These are phyloP conservation scores for Mimumesa dahlbomi DNA, from an alignment of 2,888 invertebrate species.

Conservation along the genomic window DNA sequence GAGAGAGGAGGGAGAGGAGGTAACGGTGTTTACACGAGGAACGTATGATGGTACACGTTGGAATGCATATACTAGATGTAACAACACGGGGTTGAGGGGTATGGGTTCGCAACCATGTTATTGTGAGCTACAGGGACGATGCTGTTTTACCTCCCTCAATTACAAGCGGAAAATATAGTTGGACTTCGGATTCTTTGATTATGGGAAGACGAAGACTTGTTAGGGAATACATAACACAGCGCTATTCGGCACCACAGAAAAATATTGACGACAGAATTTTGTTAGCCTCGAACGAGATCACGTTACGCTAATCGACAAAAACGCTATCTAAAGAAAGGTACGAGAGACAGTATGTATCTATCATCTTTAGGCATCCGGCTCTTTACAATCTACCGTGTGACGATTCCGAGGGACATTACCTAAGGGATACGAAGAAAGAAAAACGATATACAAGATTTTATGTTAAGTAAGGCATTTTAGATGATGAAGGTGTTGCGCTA, in stretches of 20 bases:
- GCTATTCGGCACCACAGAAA: background rate
- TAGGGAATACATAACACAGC: background rate
- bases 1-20: background rate
- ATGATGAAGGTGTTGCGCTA: slow-evolving; percentile 17
- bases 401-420: background rate
- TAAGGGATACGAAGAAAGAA: slow-evolving; percentile 1
- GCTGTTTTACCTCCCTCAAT: slow-evolving; percentile 16
- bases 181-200: slow-evolving; percentile 8
- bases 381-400: background rate
- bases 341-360: background rate
- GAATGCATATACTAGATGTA: slow-evolving; percentile 6
- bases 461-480: slow-evolving; percentile 23
- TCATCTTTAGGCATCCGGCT: background rate
- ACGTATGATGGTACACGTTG: background rate
- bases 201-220: slow-evolving; percentile 10
- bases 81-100: slow-evolving; percentile 4
- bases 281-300: slow-evolving; percentile 4
- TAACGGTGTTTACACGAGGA: slow-evolving; percentile 19
- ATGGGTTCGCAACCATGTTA: slow-evolving; percentile 26
- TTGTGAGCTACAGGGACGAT: slow-evolving; percentile 46
- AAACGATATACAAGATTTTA: background rate
- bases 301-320: background rate
- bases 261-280: background rate
- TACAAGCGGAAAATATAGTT: slow-evolving; percentile 11
- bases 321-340: background rate